A percentile compares a stretch with the other conserved stretches of the same genome.
Conservation (phyloP, 1,140 invertebrate species). For the Notospermus geniculatus region DNA sequence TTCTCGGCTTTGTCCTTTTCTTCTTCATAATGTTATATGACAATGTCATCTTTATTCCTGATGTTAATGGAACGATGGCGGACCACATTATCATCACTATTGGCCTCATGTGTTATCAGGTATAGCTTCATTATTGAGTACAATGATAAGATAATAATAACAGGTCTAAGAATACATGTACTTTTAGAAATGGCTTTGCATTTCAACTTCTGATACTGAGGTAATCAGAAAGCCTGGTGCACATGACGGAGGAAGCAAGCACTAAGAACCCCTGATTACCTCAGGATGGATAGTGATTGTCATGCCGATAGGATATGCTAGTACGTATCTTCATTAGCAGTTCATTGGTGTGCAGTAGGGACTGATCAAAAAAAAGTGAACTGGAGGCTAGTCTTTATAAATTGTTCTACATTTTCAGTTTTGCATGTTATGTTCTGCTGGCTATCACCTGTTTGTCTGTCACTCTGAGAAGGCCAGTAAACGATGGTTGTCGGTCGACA, state of each 20-base stretch:
- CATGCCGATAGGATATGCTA: no score
- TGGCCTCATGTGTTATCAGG: constrained; percentile 83
- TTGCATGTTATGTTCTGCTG: constrained; percentile 87
- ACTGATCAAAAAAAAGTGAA: neutral
- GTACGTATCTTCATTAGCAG: no score
- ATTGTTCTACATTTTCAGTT: constrained; percentile 64
- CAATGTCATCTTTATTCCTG: constrained; percentile 61
- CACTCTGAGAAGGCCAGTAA: constrained; percentile 82
- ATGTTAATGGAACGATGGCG: constrained; percentile 33
- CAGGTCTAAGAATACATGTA: no score
- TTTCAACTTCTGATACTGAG: no score
- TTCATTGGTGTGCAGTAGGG: neutral
- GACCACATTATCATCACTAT: constrained; percentile 83
- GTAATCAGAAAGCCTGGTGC: no score
- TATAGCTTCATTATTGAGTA: no score
- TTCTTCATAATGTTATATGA: constrained; percentile 81
- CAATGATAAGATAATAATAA: no score
- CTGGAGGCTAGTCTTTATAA: neutral
- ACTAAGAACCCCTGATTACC: no score
- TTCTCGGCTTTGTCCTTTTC: constrained; percentile 88
- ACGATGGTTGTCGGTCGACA: constrained; percentile 84
- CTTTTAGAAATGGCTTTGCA: no score
- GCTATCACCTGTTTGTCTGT: constrained; percentile 94
- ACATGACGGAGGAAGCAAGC: no score
- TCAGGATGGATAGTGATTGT: no score